Base-by-base conservation (phyloP, 1,140 invertebrate genomes). In the Caenorhabditis inopinata region DNA sequence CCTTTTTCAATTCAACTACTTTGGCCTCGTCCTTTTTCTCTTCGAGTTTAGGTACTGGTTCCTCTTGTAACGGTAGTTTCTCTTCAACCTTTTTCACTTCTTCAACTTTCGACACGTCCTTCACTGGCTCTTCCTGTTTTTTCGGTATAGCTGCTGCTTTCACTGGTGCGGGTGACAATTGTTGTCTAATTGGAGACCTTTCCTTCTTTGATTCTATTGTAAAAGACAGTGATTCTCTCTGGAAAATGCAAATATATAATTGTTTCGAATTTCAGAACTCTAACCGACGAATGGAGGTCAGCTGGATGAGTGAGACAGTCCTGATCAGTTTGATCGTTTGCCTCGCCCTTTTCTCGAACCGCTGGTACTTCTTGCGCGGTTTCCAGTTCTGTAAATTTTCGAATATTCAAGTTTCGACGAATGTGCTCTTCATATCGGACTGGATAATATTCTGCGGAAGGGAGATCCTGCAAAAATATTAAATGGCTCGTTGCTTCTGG, bases 321-420 rank as follows among this genome's bases (percentile, higher is more conserved):
- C n/a, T 68, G 29, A 38, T 68, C 58, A 16, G 58, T 68, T 21
- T 32, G 58, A 68, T 68, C 58, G 38, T 68, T 68, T 42, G 58
- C 58, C 1, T 68, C 58, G 35, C 58, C 58, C 21, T 42, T 68
- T 18, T 68, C 58, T 3, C 58, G 14, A 14, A 68, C 32, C 11
- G 58, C 58, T 14, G 32, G 32, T 1, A 32, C 58, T 38, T 68
- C 58, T 38, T 68, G 58, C 21, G 58, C 58, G 23, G 58, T 68
- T 29, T 38, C 5, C 11, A 68, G 32, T 12, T 68, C 58, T n/a
- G 5, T 32, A 21, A n/a, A 9, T 12, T 68, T 68, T 11, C 32
- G 25, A 12, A 16, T 0, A 38, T 18, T 68, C 9, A 42, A 12
- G 38, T 68, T 68, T 1, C 58, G 58, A 32, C 25, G 25, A 16